phyloP scores from a whole-genome alignment of 2,113 vertebrate species.

The Pachycephala philippinensis region DNA sequence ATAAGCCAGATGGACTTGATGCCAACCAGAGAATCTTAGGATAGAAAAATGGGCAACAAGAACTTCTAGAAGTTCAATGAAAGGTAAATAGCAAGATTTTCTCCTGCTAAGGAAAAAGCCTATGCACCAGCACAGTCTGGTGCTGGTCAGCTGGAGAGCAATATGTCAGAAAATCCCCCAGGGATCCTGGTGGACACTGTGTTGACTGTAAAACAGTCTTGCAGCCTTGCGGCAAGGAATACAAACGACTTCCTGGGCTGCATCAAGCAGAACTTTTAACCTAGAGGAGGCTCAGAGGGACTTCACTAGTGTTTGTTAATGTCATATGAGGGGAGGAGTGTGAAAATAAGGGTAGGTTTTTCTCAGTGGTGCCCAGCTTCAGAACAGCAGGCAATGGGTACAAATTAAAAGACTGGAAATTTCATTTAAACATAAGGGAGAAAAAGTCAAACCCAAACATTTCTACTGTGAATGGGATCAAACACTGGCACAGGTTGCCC shows the following conservation, averaged over 20 bases:
- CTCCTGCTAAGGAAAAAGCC: not conserved
- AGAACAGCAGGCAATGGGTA: not conserved
- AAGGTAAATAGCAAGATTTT: not conserved
- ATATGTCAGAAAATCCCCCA: not conserved
- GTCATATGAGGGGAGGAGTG: not conserved
- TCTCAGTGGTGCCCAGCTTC: not conserved
- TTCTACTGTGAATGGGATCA: not conserved
- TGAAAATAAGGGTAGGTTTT: not conserved
- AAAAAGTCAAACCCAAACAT: not conserved
- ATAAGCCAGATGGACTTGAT: not conserved
- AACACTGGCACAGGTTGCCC: not conserved
- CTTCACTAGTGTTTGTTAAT: not conserved
- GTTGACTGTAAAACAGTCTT: not conserved
- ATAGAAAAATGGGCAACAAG: not conserved
- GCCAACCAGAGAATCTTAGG: not conserved
- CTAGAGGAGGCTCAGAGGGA: not conserved
- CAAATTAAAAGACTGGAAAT: not conserved
- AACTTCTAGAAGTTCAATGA: not conserved
- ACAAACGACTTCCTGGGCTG: not conserved
- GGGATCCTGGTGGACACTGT: not conserved
- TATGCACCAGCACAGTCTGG: not conserved
- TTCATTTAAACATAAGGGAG: not conserved
- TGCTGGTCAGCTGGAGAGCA: not conserved
- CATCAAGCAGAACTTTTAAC: not conserved
- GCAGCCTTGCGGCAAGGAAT: not conserved